These are phyloP conservation scores for Pipa parva DNA, from an alignment of 2,113 vertebrate genomes.

Conservation along the genomic window DNA sequence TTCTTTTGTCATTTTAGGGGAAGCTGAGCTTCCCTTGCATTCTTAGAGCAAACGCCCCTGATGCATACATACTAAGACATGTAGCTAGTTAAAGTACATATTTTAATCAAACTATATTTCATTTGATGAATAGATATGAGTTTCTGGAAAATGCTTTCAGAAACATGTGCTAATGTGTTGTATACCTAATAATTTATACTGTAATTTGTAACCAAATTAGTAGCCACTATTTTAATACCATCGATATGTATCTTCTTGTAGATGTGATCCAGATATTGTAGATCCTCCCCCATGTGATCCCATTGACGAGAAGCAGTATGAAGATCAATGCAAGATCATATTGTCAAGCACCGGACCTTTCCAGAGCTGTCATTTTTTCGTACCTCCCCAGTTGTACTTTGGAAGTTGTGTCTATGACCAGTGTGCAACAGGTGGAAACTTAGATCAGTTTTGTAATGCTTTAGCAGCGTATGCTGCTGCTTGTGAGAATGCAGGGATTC, in stretches of 20 bases:
- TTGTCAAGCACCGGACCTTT: constrained; percentile 58
- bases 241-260: constrained; percentile 24
- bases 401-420: constrained; percentile 65
- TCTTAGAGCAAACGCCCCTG: no score
- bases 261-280: constrained; percentile 43
- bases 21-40: no score
- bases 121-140: no score
- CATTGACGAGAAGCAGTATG: constrained; percentile 47
- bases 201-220: no score
- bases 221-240: not conserved
- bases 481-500: constrained; percentile 64
- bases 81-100: no score
- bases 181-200: not conserved
- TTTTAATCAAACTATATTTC: no score
- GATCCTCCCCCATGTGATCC: constrained; percentile 40
- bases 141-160: no score
- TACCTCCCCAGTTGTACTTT: constrained; percentile 64
- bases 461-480: constrained; percentile 58
- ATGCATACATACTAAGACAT: no score
- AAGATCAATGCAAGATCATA: constrained; percentile 49
- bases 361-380: constrained; percentile 53
- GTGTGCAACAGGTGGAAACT: constrained; percentile 58
- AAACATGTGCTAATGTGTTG: no score
- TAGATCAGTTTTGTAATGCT: constrained; percentile 56
- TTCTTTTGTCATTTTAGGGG: no score